Evolutionary conservation across 2,113 vertebrate genomes (phyloP).

Genomic region (Chitala chitala): DNA sequence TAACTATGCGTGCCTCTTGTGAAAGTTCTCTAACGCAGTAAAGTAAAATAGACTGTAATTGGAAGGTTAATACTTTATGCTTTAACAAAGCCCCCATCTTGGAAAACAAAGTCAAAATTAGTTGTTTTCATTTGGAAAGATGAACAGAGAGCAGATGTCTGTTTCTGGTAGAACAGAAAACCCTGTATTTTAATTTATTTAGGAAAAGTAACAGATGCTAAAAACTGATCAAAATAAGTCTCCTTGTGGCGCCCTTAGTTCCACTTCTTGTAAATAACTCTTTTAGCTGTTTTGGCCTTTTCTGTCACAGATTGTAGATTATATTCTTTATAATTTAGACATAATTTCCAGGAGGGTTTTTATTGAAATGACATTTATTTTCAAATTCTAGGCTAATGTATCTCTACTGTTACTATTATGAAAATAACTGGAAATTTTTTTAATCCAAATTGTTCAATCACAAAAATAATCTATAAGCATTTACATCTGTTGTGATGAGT

Average conservation of each 20-base stretch:
- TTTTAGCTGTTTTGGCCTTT: not conserved
- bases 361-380: too few relatives aligned
- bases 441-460: too few relatives aligned
- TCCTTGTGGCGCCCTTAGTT: not conserved
- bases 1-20: constrained; percentile 23
- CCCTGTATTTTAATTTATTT: constrained; percentile 24
- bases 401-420: too few relatives aligned
- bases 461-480: too few relatives aligned
- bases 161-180: not conserved
- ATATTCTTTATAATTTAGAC: not conserved
- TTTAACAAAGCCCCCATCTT: constrained; percentile 17
- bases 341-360: too few relatives aligned
- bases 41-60: constrained; percentile 27
- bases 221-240: not conserved
- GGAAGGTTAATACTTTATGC: constrained; percentile 27
- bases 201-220: not conserved
- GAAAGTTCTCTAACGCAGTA: constrained; percentile 27
- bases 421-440: too few relatives aligned
- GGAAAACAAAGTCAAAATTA: not conserved
- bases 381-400: too few relatives aligned
- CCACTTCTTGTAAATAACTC: constrained; percentile 17
- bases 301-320: not conserved
- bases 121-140: not conserved
- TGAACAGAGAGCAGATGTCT: not conserved
- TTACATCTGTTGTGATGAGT: too few relatives aligned